Evolutionary conservation across 2,888 invertebrate genomes (phyloP).

Genomic region (Orthonevra nobilis): DNA sequence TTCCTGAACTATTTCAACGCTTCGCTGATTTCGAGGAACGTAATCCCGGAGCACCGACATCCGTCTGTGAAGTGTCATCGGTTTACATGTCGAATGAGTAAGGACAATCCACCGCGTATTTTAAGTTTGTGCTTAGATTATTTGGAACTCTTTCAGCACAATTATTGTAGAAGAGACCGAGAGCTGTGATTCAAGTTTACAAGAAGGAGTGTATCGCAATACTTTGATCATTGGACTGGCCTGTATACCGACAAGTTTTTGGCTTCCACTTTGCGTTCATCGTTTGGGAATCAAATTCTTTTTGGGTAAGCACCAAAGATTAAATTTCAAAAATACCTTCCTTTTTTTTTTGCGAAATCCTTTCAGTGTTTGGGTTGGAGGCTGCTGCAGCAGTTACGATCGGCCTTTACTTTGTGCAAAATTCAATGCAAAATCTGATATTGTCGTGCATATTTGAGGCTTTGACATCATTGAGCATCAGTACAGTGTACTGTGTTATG

Average conservation of each 20-base stretch:
- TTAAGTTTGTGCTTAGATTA: no score
- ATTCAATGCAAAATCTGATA: constrained; percentile 86
- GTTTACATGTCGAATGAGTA: constrained; percentile 81
- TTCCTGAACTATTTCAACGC: constrained; percentile 92
- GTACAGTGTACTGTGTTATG: constrained; percentile 89
- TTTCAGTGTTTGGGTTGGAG: constrained; percentile 87
- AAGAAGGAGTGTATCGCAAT: constrained; percentile 86
- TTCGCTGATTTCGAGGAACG: constrained; percentile 87
- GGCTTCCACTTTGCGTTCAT: constrained; percentile 89
- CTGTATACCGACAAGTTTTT: constrained; percentile 89
- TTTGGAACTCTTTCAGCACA: constrained; percentile 18
- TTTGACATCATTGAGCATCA: constrained; percentile 88
- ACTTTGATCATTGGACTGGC: constrained; percentile 90
- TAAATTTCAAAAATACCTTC: no score
- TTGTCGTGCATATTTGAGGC: constrained; percentile 90
- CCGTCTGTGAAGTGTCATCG: constrained; percentile 89
- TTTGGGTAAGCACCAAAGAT: constrained; percentile 86
- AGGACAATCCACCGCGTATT: constrained; percentile 16
- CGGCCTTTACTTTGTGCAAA: constrained; percentile 88
- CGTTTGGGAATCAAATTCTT: constrained; percentile 90
- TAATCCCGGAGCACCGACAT: constrained; percentile 85
- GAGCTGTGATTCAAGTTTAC: constrained; percentile 83
- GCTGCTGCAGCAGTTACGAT: constrained; percentile 87
- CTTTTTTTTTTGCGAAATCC: no score
- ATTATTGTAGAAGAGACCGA: constrained; percentile 18